These are phyloP conservation scores for Peromyscus maniculatus DNA, from an alignment of 2,113 vertebrate species.

Conservation along the genomic window DNA sequence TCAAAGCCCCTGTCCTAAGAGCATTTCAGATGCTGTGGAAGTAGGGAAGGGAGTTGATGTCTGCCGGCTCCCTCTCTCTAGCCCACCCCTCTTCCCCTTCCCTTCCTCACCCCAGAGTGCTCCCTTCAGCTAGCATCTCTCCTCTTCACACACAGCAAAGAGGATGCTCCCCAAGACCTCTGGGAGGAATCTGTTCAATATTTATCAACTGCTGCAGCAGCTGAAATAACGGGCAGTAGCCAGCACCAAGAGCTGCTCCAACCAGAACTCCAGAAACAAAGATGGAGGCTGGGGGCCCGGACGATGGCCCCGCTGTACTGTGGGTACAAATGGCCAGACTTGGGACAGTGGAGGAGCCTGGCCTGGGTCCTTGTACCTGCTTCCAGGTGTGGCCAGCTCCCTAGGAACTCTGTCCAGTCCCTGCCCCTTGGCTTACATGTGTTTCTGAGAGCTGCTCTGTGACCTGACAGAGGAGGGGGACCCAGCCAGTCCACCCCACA, in stretches of 20 bases:
- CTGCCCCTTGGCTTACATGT: not conserved
- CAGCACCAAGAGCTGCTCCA: constrained; percentile 66
- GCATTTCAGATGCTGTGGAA: constrained; percentile 72
- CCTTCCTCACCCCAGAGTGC: not conserved
- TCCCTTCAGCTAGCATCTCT: constrained; percentile 1
- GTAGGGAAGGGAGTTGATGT: constrained; percentile 69
- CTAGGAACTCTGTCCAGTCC: not conserved
- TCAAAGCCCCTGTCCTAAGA: constrained; percentile 83
- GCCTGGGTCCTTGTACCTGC: not conserved
- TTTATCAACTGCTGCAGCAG: constrained; percentile 77
- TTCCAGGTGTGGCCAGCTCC: not conserved
- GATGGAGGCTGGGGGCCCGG: not conserved
- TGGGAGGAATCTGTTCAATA: constrained; percentile 83
- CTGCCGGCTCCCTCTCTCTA: not conserved
- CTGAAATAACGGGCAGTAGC: constrained; percentile 73
- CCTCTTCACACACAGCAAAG: not conserved
- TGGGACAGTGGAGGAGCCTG: not conserved
- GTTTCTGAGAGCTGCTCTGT: constrained; percentile 17
- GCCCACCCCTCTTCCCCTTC: not conserved
- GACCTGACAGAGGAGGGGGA: not conserved
- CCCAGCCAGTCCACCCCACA: not conserved
- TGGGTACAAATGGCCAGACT: not conserved
- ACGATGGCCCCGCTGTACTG: not conserved
- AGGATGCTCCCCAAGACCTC: constrained; percentile 78
- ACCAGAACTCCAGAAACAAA: constrained; percentile 63